Conservation (phyloP, 2,888 invertebrate species). For the Sphinx pinastri region DNA sequence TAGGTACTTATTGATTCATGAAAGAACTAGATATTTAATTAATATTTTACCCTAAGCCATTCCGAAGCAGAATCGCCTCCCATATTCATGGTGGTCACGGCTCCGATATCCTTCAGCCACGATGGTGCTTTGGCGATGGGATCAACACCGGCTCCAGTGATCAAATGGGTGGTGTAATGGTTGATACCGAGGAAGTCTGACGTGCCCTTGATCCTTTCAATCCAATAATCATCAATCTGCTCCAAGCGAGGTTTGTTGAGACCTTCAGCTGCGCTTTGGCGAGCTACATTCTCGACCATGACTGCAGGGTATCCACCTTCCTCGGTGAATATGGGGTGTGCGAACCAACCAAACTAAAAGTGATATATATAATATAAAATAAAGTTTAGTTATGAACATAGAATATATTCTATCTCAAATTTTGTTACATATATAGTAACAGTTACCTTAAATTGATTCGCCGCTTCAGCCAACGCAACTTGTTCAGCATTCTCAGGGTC, state of each 20-base stretch:
- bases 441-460: constrained; percentile 79
- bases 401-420: no score
- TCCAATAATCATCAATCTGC: constrained; percentile 77
- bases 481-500: constrained; percentile 70
- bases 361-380: constrained; percentile 15
- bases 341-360: constrained; percentile 81
- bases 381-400: neutral
- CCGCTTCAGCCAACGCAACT: constrained; percentile 74
- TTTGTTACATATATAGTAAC: neutral
- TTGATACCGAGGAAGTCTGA: constrained; percentile 80
- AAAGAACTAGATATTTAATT: no score
- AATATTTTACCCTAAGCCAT: constrained; percentile 70
- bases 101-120: constrained; percentile 80
- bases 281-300: constrained; percentile 75
- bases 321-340: constrained; percentile 78
- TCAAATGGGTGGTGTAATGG: constrained; percentile 77
- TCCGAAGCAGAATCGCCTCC: constrained; percentile 77
- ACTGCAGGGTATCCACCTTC: constrained; percentile 78
- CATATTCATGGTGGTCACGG: constrained; percentile 71
- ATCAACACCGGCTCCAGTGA: constrained; percentile 72
- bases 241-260: constrained; percentile 69
- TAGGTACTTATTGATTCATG: no score
- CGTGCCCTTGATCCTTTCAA: constrained; percentile 73
- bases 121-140: constrained; percentile 74
- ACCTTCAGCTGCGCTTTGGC: constrained; percentile 72